phyloP scores from a whole-genome alignment of 2,113 vertebrate genomes.

The Dendropsophus ebraccatus region DNA sequence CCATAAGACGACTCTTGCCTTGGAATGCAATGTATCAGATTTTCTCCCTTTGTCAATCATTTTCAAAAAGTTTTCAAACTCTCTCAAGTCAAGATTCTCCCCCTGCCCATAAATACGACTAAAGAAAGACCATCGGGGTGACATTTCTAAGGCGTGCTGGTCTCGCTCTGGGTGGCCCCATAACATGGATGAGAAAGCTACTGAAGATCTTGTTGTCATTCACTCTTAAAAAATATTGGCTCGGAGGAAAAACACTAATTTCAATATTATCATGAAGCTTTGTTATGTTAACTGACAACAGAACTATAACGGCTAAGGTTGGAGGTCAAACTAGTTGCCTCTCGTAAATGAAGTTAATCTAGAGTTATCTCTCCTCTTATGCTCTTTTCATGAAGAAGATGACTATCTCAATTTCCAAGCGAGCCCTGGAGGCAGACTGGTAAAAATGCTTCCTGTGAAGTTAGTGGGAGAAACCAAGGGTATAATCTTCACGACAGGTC shows the following conservation, averaged over 20 bases:
- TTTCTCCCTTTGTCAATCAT: conserved; percentile 30
- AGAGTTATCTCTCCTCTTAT: conserved; percentile 28
- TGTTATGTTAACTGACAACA: conserved; percentile 33
- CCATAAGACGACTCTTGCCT: conserved; percentile 1
- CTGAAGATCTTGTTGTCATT: conserved; percentile 19
- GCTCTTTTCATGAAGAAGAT: conserved; percentile 29
- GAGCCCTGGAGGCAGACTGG: conserved; percentile 27
- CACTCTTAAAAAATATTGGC: conserved; percentile 28
- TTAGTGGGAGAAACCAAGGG: conserved; percentile 9
- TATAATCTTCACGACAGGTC: conserved; percentile 52
- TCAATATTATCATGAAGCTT: conserved; percentile 37
- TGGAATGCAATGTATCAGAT: conserved; percentile 42
- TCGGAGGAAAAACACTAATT: conserved; percentile 40
- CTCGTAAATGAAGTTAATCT: conserved; percentile 38
- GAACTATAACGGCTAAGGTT: conserved; percentile 27
- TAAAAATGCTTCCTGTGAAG: conserved; percentile 46
- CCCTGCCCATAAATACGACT: not conserved
- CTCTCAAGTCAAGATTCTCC: not conserved
- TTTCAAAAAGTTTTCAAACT: not conserved
- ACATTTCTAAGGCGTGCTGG: not conserved
- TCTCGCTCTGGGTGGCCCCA: conserved; percentile 38
- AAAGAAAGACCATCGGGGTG: not conserved
- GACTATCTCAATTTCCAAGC: conserved; percentile 11
- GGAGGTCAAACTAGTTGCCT: conserved; percentile 49
- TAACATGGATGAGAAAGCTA: conserved; percentile 12